Base-by-base conservation (phyloP, 2,888 invertebrate species). In the Eurytoma californica region DNA sequence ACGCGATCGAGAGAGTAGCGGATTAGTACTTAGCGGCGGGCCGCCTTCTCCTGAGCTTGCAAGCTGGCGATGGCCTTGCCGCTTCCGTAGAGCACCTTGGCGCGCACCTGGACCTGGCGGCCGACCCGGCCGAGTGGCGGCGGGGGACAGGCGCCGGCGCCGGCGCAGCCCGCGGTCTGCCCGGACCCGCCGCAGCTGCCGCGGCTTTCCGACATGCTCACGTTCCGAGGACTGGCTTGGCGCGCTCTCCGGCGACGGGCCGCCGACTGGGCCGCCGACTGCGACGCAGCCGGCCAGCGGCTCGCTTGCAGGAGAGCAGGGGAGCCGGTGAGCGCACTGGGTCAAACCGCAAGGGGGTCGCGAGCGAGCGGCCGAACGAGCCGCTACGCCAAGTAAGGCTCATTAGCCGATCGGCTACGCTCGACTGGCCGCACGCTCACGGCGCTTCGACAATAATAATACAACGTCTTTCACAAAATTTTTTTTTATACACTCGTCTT, bases 51-150 rank as follows among this genome's bases (percentile, higher is more conserved):
- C 77, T 88, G 86, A 28, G 88, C 88, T 82, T 87, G 87, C 77
- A 89, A 84, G 80, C 84, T 88, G 63, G 88, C 88, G 30, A 89
- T 89, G 67, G 88, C 88, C 78, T 87, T 87, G 78, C 88, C 88
- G 16, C 88, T 87, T 9, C 89, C 89, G 80, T 89, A 89, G 55
- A 89, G 84, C 70, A 89, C 86, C 82, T 89, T 89, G 53, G 89
- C 89, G 51, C 89, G 87, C 30, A 89, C 87, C 79, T 89, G 88
- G 2, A 89, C 88, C 57, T 85, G 85, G 2, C 81, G 49, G 63
- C 85, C 84, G 39, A 39, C 39, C 9, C 39, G 39, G 39, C 39
- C 39, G 39, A 67, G 77, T 83, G 82, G 75, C 47, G 66, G 53
- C 69, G 72, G 63, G 79, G 65, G n/a, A 82, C 72, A 82, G 79